These are phyloP conservation scores for Oreortyx pictus DNA, from an alignment of 2,797 vertebrate species.

Conservation along the genomic window DNA sequence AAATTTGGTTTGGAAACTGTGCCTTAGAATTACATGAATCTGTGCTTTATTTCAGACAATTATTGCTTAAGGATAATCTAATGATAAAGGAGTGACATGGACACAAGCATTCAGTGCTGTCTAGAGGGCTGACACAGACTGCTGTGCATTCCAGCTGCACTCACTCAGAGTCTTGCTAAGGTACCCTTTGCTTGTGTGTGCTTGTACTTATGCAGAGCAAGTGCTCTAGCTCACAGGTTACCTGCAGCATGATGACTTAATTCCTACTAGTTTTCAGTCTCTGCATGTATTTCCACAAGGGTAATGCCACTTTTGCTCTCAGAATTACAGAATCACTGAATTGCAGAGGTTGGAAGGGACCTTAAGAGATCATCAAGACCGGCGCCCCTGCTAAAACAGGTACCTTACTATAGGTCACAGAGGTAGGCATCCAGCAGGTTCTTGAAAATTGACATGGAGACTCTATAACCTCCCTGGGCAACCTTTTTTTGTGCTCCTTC, in stretches of 20 bases:
- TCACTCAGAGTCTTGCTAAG: rapidly evolving
- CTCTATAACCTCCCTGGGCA: no score
- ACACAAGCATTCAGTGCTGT: not conserved
- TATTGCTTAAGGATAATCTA: not conserved
- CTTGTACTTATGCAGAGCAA: not conserved
- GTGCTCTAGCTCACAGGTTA: not conserved
- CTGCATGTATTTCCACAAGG: not conserved
- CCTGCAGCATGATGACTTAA: not conserved
- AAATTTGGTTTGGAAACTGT: not conserved
- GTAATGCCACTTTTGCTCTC: not conserved
- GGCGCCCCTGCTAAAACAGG: no score
- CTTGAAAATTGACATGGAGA: no score
- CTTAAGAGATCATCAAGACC: no score
- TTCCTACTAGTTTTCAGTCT: not conserved
- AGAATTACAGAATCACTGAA: no score
- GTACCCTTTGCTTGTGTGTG: rapidly evolving
- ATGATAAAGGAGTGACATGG: not conserved
- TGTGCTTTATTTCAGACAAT: not conserved
- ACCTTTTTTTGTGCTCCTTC: no score
- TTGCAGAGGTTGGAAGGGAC: no score
- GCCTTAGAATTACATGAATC: not conserved
- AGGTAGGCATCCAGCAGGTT: no score
- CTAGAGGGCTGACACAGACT: not conserved
- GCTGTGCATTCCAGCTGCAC: not conserved
- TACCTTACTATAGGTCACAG: no score